Evolutionary conservation across 2,797 vertebrate genomes (phyloP).

Genomic region (Eulemur mongoz): DNA sequence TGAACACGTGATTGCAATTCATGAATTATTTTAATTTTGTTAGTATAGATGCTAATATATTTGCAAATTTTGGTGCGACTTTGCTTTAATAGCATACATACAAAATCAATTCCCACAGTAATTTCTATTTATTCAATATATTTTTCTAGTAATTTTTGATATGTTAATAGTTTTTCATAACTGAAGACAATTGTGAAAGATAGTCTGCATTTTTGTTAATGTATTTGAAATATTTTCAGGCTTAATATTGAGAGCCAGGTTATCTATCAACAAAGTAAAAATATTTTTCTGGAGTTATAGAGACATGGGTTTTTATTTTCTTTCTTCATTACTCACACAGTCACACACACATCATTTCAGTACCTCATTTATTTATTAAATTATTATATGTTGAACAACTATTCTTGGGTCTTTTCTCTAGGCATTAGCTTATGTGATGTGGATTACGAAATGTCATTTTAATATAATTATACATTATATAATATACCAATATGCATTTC

Average conservation of each 20-base stretch:
- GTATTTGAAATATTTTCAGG: neutral
- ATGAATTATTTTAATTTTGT: neutral
- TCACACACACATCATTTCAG: neutral
- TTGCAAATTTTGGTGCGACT: neutral
- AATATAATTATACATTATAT: neutral
- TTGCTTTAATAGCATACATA: neutral
- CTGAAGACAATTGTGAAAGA: neutral
- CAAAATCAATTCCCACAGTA: neutral
- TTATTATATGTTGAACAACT: neutral
- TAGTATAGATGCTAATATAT: neutral
- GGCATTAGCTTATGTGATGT: neutral
- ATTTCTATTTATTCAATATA: neutral
- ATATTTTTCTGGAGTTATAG: neutral
- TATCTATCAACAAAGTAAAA: neutral
- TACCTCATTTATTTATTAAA: neutral
- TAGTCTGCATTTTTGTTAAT: neutral
- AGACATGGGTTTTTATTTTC: neutral
- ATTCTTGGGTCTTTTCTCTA: neutral
- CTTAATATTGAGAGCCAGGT: neutral
- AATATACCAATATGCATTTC: neutral
- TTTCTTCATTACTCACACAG: neutral
- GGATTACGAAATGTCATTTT: neutral
- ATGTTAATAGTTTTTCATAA: neutral
- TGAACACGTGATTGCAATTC: neutral
- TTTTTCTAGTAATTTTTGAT: neutral